These are phyloP conservation scores for Oryzias woworae DNA, from an alignment of 2,113 vertebrate species.

Conservation along the genomic window DNA sequence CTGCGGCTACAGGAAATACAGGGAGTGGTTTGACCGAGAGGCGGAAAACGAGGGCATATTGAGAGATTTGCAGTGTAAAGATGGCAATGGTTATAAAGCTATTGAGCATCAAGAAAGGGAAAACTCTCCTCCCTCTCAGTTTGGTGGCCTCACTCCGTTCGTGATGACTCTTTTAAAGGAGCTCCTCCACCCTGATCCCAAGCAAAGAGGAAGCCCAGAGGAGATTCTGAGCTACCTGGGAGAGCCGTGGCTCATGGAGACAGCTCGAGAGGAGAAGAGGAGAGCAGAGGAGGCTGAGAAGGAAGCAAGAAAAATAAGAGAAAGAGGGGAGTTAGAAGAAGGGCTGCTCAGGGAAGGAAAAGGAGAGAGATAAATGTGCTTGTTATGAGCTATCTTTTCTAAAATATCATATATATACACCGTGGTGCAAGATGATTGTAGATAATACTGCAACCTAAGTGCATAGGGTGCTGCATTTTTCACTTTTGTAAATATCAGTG, in stretches of 20 bases:
- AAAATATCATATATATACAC: not conserved
- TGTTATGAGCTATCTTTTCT: slow-evolving; percentile 2
- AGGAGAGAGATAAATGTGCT: slow-evolving; percentile 70
- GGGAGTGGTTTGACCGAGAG: slow-evolving; percentile 77
- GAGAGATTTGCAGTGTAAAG: slow-evolving; percentile 1
- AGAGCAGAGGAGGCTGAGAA: slow-evolving; percentile 69
- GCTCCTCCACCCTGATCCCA: slow-evolving; percentile 81
- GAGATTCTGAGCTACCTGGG: slow-evolving; percentile 82
- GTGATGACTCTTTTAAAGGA: slow-evolving; percentile 81
- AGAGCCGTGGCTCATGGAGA: slow-evolving; percentile 76
- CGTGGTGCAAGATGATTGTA: slow-evolving; percentile 9
- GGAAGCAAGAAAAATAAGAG: slow-evolving; percentile 70
- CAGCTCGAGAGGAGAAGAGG: slow-evolving; percentile 67
- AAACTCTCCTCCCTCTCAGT: slow-evolving; percentile 74
- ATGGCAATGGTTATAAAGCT: slow-evolving; percentile 23
- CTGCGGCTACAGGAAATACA: slow-evolving; percentile 77
- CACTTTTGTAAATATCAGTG: slow-evolving; percentile 43
- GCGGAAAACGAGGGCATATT: slow-evolving; percentile 26
- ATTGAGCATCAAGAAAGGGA: slow-evolving; percentile 35
- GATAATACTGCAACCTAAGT: slow-evolving; percentile 5
- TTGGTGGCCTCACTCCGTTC: slow-evolving; percentile 72
- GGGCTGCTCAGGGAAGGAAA: slow-evolving; percentile 67
- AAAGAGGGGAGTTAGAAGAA: slow-evolving; percentile 61
- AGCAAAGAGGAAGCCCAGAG: slow-evolving; percentile 77
- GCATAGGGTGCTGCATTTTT: slow-evolving; percentile 46